These are phyloP conservation scores for Spodoptera picta DNA, from an alignment of 2,888 invertebrate genomes.

Conservation along the genomic window DNA sequence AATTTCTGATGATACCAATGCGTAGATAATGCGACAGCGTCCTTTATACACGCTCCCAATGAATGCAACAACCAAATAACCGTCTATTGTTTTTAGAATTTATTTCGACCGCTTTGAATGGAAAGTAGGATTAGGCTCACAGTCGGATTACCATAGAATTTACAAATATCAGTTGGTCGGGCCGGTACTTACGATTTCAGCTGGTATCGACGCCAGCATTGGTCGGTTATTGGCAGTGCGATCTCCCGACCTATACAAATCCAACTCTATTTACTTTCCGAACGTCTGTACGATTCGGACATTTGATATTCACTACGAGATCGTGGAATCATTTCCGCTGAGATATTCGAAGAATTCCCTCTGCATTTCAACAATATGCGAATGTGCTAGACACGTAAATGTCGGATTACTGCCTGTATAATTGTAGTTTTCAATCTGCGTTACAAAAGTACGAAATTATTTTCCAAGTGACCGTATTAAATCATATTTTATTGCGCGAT, in stretches of 20 bases:
- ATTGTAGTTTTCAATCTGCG: conserved; percentile 30
- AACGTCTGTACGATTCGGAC: conserved; percentile 61
- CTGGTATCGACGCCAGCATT: conserved; percentile 36
- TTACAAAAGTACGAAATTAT: conserved; percentile 21
- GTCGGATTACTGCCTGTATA: conserved; percentile 5
- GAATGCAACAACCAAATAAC: conserved; percentile 39
- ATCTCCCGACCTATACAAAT: conserved; percentile 65
- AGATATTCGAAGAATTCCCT: conserved; percentile 54
- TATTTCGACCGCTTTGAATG: conserved; percentile 46
- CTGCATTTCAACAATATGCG: conserved; percentile 33
- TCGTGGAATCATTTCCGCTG: conserved; percentile 64
- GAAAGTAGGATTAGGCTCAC: conserved; percentile 43
- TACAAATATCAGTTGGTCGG: conserved; percentile 50
- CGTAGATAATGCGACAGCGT: conserved; percentile 34
- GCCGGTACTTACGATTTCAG: conserved; percentile 43
- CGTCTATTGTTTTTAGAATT: conserved; percentile 53
- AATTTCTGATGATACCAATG: conserved; percentile 33
- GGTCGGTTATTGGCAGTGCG: conserved; percentile 60
- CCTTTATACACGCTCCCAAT: conserved; percentile 26
- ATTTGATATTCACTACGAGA: conserved; percentile 70
- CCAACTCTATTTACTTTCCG: conserved; percentile 64
- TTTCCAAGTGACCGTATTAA: conserved; percentile 30
- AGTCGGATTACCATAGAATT: conserved; percentile 48
- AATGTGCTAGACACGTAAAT: conserved; percentile 14
- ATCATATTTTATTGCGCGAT: conserved; percentile 40